Percentiles rank a stretch among this genome's conserved stretches.
phyloP scores from a whole-genome alignment of 2,113 vertebrate species.

The Lophochroa leadbeateri region DNA sequence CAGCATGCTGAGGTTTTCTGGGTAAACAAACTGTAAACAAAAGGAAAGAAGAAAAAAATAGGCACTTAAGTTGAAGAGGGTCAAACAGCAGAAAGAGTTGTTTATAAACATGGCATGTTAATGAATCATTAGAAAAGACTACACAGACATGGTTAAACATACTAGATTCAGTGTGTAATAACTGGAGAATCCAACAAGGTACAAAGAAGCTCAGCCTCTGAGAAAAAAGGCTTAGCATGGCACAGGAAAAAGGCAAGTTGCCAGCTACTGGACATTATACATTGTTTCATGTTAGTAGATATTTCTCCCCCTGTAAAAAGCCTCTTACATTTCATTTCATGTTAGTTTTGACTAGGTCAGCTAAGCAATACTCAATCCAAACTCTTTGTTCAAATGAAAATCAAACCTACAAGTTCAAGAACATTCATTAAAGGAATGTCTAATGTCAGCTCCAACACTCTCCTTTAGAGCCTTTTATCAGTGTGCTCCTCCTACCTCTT shows the following conservation, averaged over 20 bases:
- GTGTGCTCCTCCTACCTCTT: not conserved
- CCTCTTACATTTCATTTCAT: not conserved
- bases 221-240: not conserved
- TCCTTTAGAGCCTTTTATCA: not conserved
- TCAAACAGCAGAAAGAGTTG: not conserved
- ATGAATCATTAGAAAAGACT: not conserved
- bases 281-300: not conserved
- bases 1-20: not conserved
- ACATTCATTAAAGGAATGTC: not conserved
- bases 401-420: not conserved
- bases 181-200: not conserved
- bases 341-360: not conserved
- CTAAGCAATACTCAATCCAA: not conserved
- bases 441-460: not conserved
- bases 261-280: not conserved
- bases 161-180: not conserved
- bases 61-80: not conserved
- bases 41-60: not conserved
- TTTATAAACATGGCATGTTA: not conserved
- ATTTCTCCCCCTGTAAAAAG: not conserved
- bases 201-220: not conserved
- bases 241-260: constrained; percentile 1
- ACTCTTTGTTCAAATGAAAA: not conserved
- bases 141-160: not conserved
- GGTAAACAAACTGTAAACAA: not conserved